phyloP scores from a whole-genome alignment of 2,888 invertebrate species.

The Zygaena filipendulae region DNA sequence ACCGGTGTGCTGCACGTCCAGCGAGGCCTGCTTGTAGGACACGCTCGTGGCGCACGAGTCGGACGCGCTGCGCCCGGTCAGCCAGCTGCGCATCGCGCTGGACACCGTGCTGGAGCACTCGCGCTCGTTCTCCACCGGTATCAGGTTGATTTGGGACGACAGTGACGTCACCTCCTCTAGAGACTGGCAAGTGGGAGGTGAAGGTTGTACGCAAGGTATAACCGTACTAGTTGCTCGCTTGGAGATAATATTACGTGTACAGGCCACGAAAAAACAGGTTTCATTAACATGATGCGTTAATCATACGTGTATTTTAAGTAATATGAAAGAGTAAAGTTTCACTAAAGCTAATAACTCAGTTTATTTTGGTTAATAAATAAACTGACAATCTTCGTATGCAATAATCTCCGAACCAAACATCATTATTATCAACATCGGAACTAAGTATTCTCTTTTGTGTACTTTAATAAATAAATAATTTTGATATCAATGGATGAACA shows the following conservation, averaged over 20 bases:
- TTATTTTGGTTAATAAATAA: too few species aligned
- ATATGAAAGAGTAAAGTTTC: too few species aligned
- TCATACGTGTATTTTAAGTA: too few species aligned
- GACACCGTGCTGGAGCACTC: slow-evolving; percentile 30
- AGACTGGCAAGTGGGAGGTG: slow-evolving; percentile 12
- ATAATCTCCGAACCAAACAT: too few species aligned
- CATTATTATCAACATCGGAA: too few species aligned
- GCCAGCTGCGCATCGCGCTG: slow-evolving; percentile 20
- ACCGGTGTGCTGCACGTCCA: slow-evolving; percentile 79
- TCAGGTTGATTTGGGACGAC: slow-evolving; percentile 23
- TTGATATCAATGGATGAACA: too few species aligned
- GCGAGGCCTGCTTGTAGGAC: slow-evolving; percentile 69
- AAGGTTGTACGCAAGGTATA: not conserved
- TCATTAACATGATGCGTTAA: too few species aligned
- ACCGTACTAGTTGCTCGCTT: not conserved
- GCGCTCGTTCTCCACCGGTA: slow-evolving; percentile 38
- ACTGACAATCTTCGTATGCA: too few species aligned
- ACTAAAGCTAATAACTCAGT: too few species aligned
- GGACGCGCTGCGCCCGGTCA: slow-evolving; percentile 13
- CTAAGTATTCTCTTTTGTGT: too few species aligned
- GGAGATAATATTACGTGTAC: slow-evolving; percentile 1
- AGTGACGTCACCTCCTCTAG: slow-evolving; percentile 20
- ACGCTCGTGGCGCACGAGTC: slow-evolving; percentile 21
- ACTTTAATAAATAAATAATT: too few species aligned
- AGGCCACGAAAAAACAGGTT: not conserved